phyloP scores from a whole-genome alignment of 2,113 vertebrate species.

The Pterophyllum scalare region DNA sequence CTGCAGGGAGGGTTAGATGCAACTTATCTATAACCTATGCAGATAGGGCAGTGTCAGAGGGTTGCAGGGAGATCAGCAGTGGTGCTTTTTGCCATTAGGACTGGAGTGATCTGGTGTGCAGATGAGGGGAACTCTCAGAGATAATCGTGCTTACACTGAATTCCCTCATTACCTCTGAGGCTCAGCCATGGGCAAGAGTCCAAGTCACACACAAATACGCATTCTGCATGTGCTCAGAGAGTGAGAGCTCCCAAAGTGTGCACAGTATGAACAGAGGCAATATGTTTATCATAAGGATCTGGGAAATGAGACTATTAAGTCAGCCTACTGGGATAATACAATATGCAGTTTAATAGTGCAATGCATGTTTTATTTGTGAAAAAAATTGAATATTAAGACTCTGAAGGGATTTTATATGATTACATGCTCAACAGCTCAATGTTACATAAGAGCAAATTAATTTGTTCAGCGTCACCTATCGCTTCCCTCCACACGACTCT shows the following conservation, averaged over 20 bases:
- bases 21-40: constrained; percentile 31
- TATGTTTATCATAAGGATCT: constrained; percentile 34
- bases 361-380: constrained; percentile 11
- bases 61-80: constrained; percentile 23
- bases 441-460: background rate
- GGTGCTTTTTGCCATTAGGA: constrained; percentile 39
- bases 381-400: background rate
- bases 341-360: constrained; percentile 12
- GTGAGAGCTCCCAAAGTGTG: constrained; percentile 33
- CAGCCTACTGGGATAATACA: constrained; percentile 5
- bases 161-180: constrained; percentile 62
- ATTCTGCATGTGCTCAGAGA: background rate
- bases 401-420: background rate
- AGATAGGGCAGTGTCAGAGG: constrained; percentile 15
- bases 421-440: background rate
- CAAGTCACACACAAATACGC: constrained; percentile 36
- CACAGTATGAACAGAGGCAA: constrained; percentile 25
- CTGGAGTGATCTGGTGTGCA: constrained; percentile 30
- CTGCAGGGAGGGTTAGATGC: constrained; percentile 17
- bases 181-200: constrained; percentile 53
- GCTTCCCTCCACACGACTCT: constrained; percentile 11
- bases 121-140: constrained; percentile 49
- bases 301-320: constrained; percentile 15
- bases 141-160: constrained; percentile 66
- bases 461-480: constrained; percentile 14